A percentile compares a stretch with the other conserved stretches of the same genome.
Evolutionary conservation across 2,797 vertebrate genomes (phyloP).

Genomic region (Galagoides demidoff): DNA sequence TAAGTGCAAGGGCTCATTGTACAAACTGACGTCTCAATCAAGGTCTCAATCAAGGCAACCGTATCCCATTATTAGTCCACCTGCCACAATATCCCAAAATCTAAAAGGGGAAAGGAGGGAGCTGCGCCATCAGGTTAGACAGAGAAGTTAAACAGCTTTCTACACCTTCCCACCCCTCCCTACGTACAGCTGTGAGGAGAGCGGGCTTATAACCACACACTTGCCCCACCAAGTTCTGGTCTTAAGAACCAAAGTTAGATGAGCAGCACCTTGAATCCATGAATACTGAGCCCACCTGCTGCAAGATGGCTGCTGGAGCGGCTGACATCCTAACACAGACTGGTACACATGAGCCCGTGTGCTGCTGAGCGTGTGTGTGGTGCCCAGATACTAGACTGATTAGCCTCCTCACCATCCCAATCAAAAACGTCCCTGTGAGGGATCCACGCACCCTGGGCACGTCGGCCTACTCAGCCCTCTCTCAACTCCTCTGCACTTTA

Average conservation of each 20-base stretch:
- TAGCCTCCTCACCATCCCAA: background rate
- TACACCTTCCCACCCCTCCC: background rate
- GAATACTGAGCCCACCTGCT: too few species aligned
- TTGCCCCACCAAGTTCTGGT: background rate
- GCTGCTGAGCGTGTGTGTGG: too few species aligned
- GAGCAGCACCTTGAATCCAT: background rate
- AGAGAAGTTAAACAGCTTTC: background rate
- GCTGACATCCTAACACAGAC: background rate
- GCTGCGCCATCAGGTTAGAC: background rate
- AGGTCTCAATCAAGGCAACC: background rate
- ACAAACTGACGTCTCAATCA: background rate
- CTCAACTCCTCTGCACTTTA: background rate
- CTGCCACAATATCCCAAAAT: background rate
- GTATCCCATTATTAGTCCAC: background rate
- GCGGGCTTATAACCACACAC: background rate
- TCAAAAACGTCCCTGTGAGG: background rate
- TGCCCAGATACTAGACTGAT: too few species aligned
- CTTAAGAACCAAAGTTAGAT: background rate
- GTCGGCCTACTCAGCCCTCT: background rate
- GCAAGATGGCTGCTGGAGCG: too few species aligned
- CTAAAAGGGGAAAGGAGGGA: background rate
- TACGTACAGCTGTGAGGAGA: background rate
- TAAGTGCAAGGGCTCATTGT: background rate
- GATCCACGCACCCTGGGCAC: too few species aligned
- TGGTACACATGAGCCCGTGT: rapidly evolving